These are phyloP conservation scores for Megalurothrips usitatus DNA, from an alignment of 2,888 invertebrate species.

Conservation along the genomic window DNA sequence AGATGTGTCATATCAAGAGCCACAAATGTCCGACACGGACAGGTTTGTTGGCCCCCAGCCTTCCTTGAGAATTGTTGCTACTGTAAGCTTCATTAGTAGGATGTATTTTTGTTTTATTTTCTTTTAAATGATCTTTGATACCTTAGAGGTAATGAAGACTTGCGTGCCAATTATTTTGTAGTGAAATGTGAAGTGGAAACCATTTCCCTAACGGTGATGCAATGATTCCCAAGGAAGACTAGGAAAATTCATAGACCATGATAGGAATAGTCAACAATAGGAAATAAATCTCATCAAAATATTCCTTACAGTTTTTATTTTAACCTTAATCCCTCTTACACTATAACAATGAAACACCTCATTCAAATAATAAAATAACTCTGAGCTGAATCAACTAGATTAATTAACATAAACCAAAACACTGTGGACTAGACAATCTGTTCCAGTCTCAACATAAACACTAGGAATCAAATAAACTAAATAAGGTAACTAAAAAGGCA, in stretches of 20 bases:
- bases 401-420: not conserved
- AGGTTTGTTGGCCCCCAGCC: not conserved
- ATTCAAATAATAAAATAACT: not conserved
- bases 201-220: not conserved
- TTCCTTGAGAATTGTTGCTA: not conserved
- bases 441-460: not conserved
- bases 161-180: conserved; percentile 24
- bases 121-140: not conserved
- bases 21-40: not conserved
- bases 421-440: not conserved
- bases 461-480: not conserved
- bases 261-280: conserved; percentile 18
- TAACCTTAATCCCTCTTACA: not conserved
- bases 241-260: conserved; percentile 8
- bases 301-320: not conserved
- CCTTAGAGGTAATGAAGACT: not conserved
- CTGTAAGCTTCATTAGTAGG: not conserved
- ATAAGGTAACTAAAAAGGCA: not conserved
- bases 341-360: not conserved
- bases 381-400: not conserved
- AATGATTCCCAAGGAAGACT: not conserved
- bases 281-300: conserved; percentile 25
- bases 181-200: not conserved
- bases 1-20: conserved; percentile 24
- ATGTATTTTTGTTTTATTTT: not conserved